Base-by-base conservation (phyloP, 2,113 vertebrate species). In the Herpailurus yagouaroundi region DNA sequence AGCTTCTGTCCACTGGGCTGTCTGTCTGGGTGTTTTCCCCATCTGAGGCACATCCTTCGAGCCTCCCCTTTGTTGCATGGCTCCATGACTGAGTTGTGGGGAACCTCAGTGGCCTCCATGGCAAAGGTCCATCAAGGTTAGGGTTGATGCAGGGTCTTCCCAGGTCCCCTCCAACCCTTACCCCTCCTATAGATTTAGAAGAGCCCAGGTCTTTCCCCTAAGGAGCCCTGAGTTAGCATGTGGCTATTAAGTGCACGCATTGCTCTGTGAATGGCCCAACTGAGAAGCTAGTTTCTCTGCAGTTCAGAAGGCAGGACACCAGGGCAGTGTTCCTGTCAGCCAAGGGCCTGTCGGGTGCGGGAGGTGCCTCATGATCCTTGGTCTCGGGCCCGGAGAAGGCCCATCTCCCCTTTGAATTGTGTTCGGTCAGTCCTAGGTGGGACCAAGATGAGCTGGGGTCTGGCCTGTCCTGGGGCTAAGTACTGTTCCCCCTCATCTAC, bases 401-500 rank as follows among this genome's bases (percentile, higher is more conserved):
- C n/a, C n/a, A 31, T 33, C 3, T 0, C 45, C 29, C 60, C 27
- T 73, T 84, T 10, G 25, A 52, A 12, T 57, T 84, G 29, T 52
- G 25, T 60, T 48, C 7, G 36, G 33, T 8, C 27, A 33, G 73
- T 33, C 50, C 27, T 5, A 0, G 21, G 25, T n/a, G 86, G 48
- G 52, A 29, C 38, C 88, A 45, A 80, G 50, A 33, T 12, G 60
- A 87, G 4, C 45, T n/a, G n/a, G 33, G 15, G 27, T 69, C 48
- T 45, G 76, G 19, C 63, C 25, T 68, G 57, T 60, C 73, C 15
- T 57, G 50, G 48, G 38, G 36, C 13, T 23, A n/a, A 66, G 57
- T 13, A 2, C 41, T 31, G 2, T 4, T 36, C 18, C n/a, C 2
- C 4, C 23, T 33, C n/a, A 45, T 12, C 3, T 0, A 4, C 15